Evolutionary conservation across 2,113 vertebrate genomes (phyloP).

Genomic region (Panurus biarmicus): DNA sequence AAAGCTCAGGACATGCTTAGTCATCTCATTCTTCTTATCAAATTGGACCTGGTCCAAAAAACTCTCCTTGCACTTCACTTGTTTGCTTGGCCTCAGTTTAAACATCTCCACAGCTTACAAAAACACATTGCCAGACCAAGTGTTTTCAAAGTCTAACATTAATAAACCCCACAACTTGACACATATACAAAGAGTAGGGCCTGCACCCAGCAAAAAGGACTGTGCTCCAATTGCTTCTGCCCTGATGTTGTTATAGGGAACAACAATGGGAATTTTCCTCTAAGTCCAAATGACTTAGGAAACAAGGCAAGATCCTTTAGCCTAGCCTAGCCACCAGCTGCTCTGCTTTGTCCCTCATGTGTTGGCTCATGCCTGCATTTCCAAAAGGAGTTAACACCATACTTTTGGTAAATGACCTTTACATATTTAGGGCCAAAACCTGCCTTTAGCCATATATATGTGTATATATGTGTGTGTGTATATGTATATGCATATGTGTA

Average conservation of each 20-base stretch:
- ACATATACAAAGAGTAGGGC: neutral
- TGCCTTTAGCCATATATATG: neutral
- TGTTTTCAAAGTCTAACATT: neutral
- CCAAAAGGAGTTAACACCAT: neutral
- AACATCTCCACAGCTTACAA: neutral
- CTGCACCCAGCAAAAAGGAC: neutral
- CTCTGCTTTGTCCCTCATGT: neutral
- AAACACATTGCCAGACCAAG: neutral
- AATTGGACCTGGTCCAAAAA: neutral
- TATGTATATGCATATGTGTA: too few relatives aligned
- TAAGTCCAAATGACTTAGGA: neutral
- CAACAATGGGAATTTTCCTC: neutral
- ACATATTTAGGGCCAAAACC: neutral
- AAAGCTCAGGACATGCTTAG: constrained; percentile 4
- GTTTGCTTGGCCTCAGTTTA: neutral
- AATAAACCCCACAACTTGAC: neutral
- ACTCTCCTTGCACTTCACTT: neutral
- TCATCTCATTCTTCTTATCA: constrained; percentile 18
- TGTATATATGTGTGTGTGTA: too few relatives aligned
- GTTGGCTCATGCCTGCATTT: neutral
- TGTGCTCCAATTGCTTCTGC: neutral
- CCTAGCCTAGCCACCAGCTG: neutral
- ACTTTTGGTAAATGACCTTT: neutral
- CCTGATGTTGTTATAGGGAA: neutral
- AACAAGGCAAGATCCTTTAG: neutral